Evolutionary conservation across 2,113 vertebrate genomes (phyloP), one percentile per base, ranked within the genome.

Genomic region (Microtus pennsylvanicus): DNA sequence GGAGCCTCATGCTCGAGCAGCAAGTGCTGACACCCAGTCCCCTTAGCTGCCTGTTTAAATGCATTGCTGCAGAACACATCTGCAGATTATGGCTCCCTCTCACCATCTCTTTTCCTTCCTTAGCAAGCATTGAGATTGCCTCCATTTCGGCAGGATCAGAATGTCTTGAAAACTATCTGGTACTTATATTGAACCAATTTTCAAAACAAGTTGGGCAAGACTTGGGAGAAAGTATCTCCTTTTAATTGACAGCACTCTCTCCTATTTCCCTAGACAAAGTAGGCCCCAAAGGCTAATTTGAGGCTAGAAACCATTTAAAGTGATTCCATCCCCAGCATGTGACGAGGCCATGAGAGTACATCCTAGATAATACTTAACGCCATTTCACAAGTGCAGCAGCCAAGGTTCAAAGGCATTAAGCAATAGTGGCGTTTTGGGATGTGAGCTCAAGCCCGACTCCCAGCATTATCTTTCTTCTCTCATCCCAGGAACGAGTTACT

Each of bases 161-260:
- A 33, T 45, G 42, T 50, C 63, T 47, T 87, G 83, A 35, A 87
- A 87, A 50, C 42, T 67, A 69, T 87, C 63, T 35, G 63, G 83
- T 50, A 35, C 42, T 76, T 82, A 52, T 38, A 85, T 70, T 47
- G 42, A 82, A 89, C n/a, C 88, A 91, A 24, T 85, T 97, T 97
- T 93, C n/a, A 4, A 93, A 93, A 94, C 65, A 33, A 90, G 28
- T 65, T 81, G 74, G 42, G 58, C 55, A 88, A 94, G 58, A 52
- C 74, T 38, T 65, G 42, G 24, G 52, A 86, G 93, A 90, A 94
- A 92, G 61, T 75, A 55, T 78, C 69, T 78, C 86, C 67, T 87
- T 72, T 67, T 55, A 94, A 92, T 81, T 76, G 47, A 65, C 24
- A 90, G 55, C 28, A 69, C n/a, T 92, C 28, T 83, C n/a, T 87